These are phyloP conservation scores for Trileptium ribeirensis DNA, from an alignment of 2,888 invertebrate species.

Conservation along the genomic window DNA sequence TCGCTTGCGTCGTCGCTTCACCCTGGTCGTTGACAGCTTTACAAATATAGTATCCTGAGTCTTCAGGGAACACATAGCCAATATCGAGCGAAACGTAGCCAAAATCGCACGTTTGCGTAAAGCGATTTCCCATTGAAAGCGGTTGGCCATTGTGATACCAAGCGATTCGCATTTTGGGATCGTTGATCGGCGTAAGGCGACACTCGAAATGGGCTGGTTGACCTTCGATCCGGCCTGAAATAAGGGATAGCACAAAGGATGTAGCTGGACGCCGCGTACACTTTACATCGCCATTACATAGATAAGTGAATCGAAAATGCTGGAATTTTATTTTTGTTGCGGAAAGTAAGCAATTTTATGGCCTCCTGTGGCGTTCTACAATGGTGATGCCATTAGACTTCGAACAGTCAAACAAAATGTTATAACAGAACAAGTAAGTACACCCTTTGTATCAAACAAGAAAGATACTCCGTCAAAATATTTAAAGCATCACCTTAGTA, in stretches of 20 bases:
- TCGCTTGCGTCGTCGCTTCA: conserved; percentile 41
- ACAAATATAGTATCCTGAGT: conserved; percentile 84
- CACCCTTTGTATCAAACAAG: too few species aligned
- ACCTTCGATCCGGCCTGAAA: conserved; percentile 59
- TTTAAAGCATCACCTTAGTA: too few species aligned
- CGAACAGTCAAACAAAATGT: neutral
- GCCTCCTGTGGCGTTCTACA: too few species aligned
- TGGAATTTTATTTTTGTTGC: too few species aligned
- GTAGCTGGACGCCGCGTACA: too few species aligned
- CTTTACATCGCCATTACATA: too few species aligned
- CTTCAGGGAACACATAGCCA: conserved; percentile 73
- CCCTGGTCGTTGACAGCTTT: conserved; percentile 12
- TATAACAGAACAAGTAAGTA: too few species aligned
- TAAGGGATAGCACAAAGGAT: too few species aligned
- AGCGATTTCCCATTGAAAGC: conserved; percentile 42
- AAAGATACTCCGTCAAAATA: too few species aligned
- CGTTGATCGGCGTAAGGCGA: conserved; percentile 79
- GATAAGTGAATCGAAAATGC: too few species aligned
- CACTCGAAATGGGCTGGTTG: conserved; percentile 86
- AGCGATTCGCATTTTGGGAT: conserved; percentile 80
- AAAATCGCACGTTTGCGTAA: conserved; percentile 62
- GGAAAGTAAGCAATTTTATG: too few species aligned
- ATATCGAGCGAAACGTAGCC: conserved; percentile 87
- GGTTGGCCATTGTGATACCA: conserved; percentile 62
- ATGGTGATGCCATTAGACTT: neutral